These are phyloP conservation scores for Falcunculus frontatus DNA, from an alignment of 2,113 vertebrate genomes.

Conservation along the genomic window DNA sequence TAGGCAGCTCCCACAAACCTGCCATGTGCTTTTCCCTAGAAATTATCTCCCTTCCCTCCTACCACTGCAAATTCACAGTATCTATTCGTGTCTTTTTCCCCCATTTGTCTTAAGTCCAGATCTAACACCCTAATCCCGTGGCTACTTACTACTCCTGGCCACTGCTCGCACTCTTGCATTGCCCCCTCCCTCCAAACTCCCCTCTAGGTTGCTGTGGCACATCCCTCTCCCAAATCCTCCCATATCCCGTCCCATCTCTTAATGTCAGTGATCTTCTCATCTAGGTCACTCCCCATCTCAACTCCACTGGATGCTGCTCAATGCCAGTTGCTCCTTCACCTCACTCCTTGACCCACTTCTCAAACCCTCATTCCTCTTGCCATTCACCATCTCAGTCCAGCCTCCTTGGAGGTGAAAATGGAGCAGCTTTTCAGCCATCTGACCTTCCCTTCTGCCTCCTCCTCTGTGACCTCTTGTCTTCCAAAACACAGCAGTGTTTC, in stretches of 20 bases:
- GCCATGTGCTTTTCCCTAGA: rapidly evolving
- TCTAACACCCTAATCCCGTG: rapidly evolving
- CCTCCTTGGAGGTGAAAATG: neutral
- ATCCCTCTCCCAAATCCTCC: neutral
- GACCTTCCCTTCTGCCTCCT: neutral
- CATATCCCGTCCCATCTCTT: neutral
- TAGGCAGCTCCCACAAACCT: neutral
- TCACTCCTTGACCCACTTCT: neutral
- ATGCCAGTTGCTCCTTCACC: neutral
- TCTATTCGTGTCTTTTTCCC: rapidly evolving
- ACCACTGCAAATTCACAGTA: neutral
- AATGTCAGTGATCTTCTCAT: neutral
- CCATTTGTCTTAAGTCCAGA: neutral
- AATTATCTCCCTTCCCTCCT: neutral
- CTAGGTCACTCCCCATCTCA: neutral
- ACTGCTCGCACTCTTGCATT: neutral
- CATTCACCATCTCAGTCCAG: neutral
- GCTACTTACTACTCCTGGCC: neutral
- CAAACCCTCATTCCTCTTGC: neutral
- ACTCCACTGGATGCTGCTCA: neutral
- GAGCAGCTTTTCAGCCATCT: neutral
- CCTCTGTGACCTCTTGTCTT: neutral
- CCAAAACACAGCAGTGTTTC: neutral
- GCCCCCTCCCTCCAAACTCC: neutral
- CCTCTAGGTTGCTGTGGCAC: neutral